Percentiles rank a stretch among this genome's conserved stretches.
These are phyloP conservation scores for Psittacula echo DNA, from an alignment of 2,797 vertebrate species.

Conservation along the genomic window DNA sequence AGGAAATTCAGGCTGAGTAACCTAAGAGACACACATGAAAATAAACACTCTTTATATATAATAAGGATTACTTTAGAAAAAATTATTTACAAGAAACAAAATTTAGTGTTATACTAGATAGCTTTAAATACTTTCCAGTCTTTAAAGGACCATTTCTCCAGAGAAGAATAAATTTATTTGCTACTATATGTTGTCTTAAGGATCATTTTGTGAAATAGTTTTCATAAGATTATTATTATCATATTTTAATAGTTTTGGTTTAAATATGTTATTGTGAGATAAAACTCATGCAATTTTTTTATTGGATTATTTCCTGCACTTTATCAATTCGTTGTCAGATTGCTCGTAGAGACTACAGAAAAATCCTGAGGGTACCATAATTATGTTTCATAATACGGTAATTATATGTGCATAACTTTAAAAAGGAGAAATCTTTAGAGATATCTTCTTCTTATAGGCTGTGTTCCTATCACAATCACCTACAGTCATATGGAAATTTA, in stretches of 20 bases:
- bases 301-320: constrained; percentile 1
- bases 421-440: background rate
- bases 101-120: background rate
- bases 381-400: background rate
- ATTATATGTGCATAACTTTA: constrained; percentile 1
- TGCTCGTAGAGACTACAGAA: background rate
- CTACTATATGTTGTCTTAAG: background rate
- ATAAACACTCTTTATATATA: background rate
- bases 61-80: background rate
- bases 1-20: background rate
- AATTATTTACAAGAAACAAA: background rate
- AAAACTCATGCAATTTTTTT: background rate
- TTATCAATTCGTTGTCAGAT: background rate
- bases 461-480: background rate
- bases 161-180: background rate
- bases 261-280: background rate
- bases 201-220: background rate
- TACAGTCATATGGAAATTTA: background rate
- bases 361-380: background rate
- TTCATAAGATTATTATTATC: background rate
- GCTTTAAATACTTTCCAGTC: background rate
- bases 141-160: background rate
- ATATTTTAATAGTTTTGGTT: background rate
- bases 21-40: background rate
- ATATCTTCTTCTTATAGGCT: background rate